Conservation (phyloP, 2,797 vertebrate genomes). For the Hylomyscus alleni region DNA sequence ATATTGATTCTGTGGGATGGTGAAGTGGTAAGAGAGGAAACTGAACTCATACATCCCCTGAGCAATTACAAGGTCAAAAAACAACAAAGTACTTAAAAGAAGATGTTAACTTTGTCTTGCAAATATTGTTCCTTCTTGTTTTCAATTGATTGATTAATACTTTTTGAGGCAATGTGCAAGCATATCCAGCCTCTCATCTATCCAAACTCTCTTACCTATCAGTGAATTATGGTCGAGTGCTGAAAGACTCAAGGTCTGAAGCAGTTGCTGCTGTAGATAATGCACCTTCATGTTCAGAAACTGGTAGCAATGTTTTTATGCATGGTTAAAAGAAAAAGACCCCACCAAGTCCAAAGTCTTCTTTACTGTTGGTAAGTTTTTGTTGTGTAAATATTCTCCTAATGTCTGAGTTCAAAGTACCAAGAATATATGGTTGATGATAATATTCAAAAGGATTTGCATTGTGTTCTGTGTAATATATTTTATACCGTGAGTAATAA, state of each 20-base stretch:
- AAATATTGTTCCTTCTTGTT: neutral
- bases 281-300: neutral
- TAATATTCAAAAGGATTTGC: neutral
- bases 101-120: neutral
- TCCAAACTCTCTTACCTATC: neutral
- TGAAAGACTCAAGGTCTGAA: neutral
- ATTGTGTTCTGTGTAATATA: neutral
- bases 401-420: conserved; percentile 50
- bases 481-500: neutral
- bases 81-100: neutral
- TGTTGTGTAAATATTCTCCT: neutral
- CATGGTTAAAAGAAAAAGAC: neutral
- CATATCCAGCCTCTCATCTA: neutral
- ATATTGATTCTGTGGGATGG: neutral
- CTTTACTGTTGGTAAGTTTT: neutral
- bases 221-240: neutral
- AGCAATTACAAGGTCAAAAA: neutral
- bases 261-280: neutral
- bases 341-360: neutral
- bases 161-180: neutral
- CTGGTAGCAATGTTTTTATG: neutral
- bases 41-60: neutral
- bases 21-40: neutral
- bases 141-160: neutral
- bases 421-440: neutral